A percentile compares a stretch with the other conserved stretches of the same genome.
Conservation (phyloP, 2,888 invertebrate species). For the Aspidapion aeneum region DNA sequence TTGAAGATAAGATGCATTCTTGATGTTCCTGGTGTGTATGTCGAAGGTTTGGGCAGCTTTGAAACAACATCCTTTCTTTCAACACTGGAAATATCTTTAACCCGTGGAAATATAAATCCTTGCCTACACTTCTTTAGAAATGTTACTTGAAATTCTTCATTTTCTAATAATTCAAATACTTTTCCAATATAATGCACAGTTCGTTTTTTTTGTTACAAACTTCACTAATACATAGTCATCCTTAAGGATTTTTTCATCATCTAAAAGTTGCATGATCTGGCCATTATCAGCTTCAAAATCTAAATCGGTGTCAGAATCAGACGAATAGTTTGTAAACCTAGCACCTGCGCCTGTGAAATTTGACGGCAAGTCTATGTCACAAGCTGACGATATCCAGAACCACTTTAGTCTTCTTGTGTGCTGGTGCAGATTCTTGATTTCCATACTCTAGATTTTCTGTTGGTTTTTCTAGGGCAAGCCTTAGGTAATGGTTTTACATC, state of each 20-base stretch:
- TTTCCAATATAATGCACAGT: constrained; percentile 8
- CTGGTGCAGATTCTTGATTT: too few relatives aligned
- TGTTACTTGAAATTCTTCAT: constrained; percentile 12
- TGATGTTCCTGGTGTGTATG: too few relatives aligned
- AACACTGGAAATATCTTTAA: too few relatives aligned
- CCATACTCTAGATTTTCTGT: too few relatives aligned
- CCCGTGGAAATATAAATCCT: too few relatives aligned
- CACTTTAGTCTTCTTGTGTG: constrained; percentile 12
- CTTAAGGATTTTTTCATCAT: constrained; percentile 9
- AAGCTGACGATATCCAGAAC: constrained; percentile 12
- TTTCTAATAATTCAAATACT: constrained; percentile 7
- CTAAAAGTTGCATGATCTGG: constrained; percentile 13
- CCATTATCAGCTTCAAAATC: constrained; percentile 7
- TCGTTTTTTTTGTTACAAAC: constrained; percentile 14
- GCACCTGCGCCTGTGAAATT: constrained; percentile 6
- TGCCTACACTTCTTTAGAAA: too few relatives aligned
- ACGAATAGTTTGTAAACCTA: constrained; percentile 6
- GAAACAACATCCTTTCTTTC: too few relatives aligned
- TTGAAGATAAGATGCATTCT: too few relatives aligned
- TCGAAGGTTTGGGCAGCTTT: too few relatives aligned
- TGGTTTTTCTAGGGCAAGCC: constrained; percentile 3
- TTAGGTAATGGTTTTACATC: not conserved
- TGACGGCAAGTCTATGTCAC: constrained; percentile 3
- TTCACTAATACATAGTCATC: constrained; percentile 11
- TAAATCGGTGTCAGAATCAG: constrained; percentile 10